Evolutionary conservation across 2,888 invertebrate genomes (phyloP), one percentile per base, ranked within the genome.

Genomic region (Pyrgus malvae): DNA sequence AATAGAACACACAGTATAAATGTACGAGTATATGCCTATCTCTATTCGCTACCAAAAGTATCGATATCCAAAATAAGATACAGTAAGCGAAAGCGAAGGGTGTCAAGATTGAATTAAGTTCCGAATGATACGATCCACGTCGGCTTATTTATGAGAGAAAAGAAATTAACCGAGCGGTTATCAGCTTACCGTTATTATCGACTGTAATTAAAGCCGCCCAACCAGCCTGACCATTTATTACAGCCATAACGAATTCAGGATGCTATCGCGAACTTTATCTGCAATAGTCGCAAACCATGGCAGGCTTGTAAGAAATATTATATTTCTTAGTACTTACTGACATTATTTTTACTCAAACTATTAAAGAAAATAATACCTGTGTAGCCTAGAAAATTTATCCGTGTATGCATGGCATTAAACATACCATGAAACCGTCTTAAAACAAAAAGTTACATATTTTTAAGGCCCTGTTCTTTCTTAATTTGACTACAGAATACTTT

Each of bases 91-190:
- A 42, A 77, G 84, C 74, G 80, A 79, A 82, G 87, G 86, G 82
- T 77, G 74, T 70, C 64, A 72, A 80, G 80, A 86, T 86, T 81
- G 84, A 86, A 87, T 87, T 87, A 87, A 83, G 76, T 81, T 86
- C 9, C 79, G 78, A 74, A 73, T 75, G 68, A 72, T 69, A 71
- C 74, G 68, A 72, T 69, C 70, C 74, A 68, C 67, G 65, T 65
- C 56, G 62, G 65, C 70, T 80, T 80, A 85, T 86, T 83, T 83
- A 86, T 84, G 77, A 73, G 64, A 70, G 71, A 72, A 73, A 76
- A 50, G 75, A 76, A 79, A 80, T 72, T 76, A 72, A 73, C 76
- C 72, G 60, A 61, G 56, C 63, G 62, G 66, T 78, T 87, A 85
- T 86, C 86, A 77, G 65, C 68, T 74, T 70, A 72, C 81, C 84